Base-by-base conservation (phyloP, 2,888 invertebrate species). In the Zelleria hepariella region DNA sequence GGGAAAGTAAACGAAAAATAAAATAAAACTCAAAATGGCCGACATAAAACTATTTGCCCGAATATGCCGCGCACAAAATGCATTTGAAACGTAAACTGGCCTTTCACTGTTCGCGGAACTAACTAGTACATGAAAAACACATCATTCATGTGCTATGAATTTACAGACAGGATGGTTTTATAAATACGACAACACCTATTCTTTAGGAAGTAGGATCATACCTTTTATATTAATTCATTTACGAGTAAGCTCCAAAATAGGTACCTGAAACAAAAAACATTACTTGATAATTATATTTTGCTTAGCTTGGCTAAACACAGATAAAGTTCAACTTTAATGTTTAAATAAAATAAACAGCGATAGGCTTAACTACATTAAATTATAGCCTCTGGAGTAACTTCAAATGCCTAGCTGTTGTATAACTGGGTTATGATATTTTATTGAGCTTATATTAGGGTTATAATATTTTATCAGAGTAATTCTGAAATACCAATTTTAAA, bases 1-100 rank as follows among this genome's bases (percentile, higher is more conserved):
- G 82, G 83, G 84, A 86, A 86, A 86, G 87, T 88, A 86, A 87
- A 87, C 86, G 86, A 87, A 88, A 87, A 87, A 86, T 86, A 86
- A 88, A 88, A 87, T 86, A 86, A 87, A 88, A 87, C 86, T 87
- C 82, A 86, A 86, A 86, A 86, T 84, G 85, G 84, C 75, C 72
- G 71, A 79, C 85, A 84, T 87, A 87, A 87, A 87, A 86, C 86
- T 87, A 86, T 86, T 85, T 84, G 75, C 77, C 70, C 73, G 75
- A 80, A 82, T 82, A 80, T 74, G 78, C 74, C 66, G 74, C 72
- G 73, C 71, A 70, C 67, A 73, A 76, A 77, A 78, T 77, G 66
- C 79, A 82, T 78, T 73, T 68, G 74, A 77, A 81, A 75, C 68
- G 71, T 73, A 74, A 70, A 69, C 65, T 57, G 61, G 65, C 67